Evolutionary conservation across 2,888 invertebrate species (phyloP).

Genomic region (Ethmia dodecea): DNA sequence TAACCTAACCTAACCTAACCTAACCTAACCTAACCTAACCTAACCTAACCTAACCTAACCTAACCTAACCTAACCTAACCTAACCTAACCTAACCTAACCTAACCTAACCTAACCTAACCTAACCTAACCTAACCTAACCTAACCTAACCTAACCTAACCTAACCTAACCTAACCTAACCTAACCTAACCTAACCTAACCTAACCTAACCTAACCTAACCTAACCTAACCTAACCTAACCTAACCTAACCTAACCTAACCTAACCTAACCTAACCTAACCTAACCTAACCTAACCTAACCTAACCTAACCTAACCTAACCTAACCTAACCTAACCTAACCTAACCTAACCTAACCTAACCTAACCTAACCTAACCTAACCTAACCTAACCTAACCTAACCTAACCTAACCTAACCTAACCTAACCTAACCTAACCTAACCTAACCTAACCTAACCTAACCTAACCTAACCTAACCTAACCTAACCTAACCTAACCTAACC

Average conservation of each 20-base stretch:
- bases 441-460: slow-evolving; percentile 19
- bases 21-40: slow-evolving; percentile 13
- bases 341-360: slow-evolving; percentile 18
- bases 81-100: slow-evolving; percentile 15
- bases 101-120: slow-evolving; percentile 16
- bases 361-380: slow-evolving; percentile 17
- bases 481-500: slow-evolving; percentile 18
- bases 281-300: slow-evolving; percentile 17
- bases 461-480: slow-evolving; percentile 20
- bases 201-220: slow-evolving; percentile 17
- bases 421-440: slow-evolving; percentile 13
- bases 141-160: slow-evolving; percentile 24
- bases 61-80: slow-evolving; percentile 14
- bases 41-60: slow-evolving; percentile 13
- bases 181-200: slow-evolving; percentile 20
- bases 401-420: slow-evolving; percentile 10
- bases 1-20: slow-evolving; percentile 13
- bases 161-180: slow-evolving; percentile 19
- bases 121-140: slow-evolving; percentile 19
- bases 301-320: slow-evolving; percentile 16
- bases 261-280: slow-evolving; percentile 15
- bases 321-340: slow-evolving; percentile 17
- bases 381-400: slow-evolving; percentile 12
- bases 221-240: slow-evolving; percentile 18
- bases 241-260: slow-evolving; percentile 16